Conservation (phyloP, 2,797 vertebrate genomes). For the Siniperca scherzeri region DNA sequence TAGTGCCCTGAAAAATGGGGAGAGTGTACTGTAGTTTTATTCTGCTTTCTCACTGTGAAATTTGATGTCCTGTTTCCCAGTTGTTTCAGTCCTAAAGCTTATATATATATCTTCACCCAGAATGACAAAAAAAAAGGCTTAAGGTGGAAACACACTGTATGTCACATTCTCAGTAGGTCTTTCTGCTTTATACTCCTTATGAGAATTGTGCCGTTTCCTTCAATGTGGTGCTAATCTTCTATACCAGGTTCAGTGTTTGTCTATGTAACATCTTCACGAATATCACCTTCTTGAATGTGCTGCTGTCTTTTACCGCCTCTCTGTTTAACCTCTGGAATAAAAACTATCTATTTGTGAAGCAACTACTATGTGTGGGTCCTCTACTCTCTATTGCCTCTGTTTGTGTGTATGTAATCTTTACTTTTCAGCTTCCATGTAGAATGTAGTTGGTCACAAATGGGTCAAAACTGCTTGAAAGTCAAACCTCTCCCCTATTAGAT, state of each 20-base stretch:
- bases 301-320: slow-evolving; percentile 72
- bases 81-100: slow-evolving; percentile 27
- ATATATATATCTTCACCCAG: slow-evolving; percentile 11
- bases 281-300: slow-evolving; percentile 71
- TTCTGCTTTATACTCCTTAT: slow-evolving; percentile 53
- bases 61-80: slow-evolving; percentile 42
- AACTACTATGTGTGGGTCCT: slow-evolving; percentile 65
- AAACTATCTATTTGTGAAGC: slow-evolving; percentile 72
- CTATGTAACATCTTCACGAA: slow-evolving; percentile 57
- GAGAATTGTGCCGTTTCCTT: slow-evolving; percentile 65
- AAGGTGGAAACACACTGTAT: slow-evolving; percentile 48
- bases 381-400: slow-evolving; percentile 53
- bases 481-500: neutral
- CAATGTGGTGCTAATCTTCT: slow-evolving; percentile 74
- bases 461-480: neutral
- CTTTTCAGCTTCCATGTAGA: neutral
- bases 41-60: slow-evolving; percentile 71
- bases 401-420: slow-evolving; percentile 6
- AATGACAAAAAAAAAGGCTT: slow-evolving; percentile 29
- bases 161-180: slow-evolving; percentile 59
- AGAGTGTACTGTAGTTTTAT: slow-evolving; percentile 19
- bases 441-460: neutral
- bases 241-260: slow-evolving; percentile 64
- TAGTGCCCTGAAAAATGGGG: neutral
- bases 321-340: slow-evolving; percentile 80